Conservation (phyloP, 2,797 vertebrate genomes). For the Pangasius macronema region DNA sequence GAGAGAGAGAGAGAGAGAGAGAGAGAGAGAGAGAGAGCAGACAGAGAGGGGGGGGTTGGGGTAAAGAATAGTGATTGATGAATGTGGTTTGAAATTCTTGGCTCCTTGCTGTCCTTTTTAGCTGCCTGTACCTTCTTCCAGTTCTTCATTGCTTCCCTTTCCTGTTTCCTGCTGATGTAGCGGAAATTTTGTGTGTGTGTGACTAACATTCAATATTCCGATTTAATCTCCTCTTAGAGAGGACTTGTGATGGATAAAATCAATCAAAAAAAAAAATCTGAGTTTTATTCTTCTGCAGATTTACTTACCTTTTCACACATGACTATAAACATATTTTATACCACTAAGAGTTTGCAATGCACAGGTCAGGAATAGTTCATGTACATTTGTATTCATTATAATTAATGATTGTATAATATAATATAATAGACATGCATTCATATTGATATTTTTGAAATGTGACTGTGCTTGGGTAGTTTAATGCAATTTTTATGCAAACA, state of each 20-base stretch:
- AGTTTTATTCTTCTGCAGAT: conserved; percentile 17
- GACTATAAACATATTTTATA: conserved; percentile 6
- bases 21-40: neutral
- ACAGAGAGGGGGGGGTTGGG: neutral
- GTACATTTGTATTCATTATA: neutral
- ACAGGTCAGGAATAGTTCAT: neutral
- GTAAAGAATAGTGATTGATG: conserved; percentile 31
- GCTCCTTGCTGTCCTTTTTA: conserved; percentile 23
- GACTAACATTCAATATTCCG: conserved; percentile 31
- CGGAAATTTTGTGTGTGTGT: conserved; percentile 11
- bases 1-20: neutral
- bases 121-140: neutral
- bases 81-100: conserved; percentile 34
- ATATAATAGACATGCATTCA: neutral
- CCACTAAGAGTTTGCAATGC: neutral
- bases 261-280: conserved; percentile 26
- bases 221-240: conserved; percentile 44
- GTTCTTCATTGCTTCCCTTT: neutral
- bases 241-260: conserved; percentile 31
- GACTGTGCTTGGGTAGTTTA: neutral
- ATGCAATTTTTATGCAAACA: neutral
- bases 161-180: conserved; percentile 29
- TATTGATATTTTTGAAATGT: neutral
- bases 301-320: neutral
- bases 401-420: neutral